phyloP scores from a whole-genome alignment of 2,113 vertebrate genomes.

The Oryzias javanicus region DNA sequence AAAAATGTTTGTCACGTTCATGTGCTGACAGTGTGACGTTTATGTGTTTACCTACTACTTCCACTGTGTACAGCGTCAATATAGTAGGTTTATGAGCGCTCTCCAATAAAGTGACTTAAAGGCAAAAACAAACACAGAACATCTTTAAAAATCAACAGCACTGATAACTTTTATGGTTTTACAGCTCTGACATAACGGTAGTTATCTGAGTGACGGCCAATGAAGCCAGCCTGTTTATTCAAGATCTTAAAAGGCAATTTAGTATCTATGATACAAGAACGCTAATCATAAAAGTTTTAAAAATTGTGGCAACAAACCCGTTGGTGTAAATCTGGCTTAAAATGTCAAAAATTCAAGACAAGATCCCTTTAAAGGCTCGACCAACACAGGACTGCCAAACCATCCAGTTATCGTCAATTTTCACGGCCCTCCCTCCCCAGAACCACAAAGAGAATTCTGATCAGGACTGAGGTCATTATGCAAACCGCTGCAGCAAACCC shows the following conservation, averaged over 20 bases:
- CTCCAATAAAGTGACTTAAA: constrained; percentile 32
- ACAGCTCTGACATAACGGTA: constrained; percentile 9
- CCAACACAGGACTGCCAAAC: constrained; percentile 41
- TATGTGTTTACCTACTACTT: constrained; percentile 13
- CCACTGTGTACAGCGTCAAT: constrained; percentile 11
- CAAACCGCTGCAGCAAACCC: constrained; percentile 55
- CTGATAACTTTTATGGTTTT: constrained; percentile 53
- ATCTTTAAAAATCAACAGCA: constrained; percentile 22
- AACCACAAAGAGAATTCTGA: constrained; percentile 57
- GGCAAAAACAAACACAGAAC: constrained; percentile 18
- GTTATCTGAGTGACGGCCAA: constrained; percentile 2
- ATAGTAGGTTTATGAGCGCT: neutral
- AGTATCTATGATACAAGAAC: no score
- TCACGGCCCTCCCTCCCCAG: constrained; percentile 22
- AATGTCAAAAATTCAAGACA: neutral
- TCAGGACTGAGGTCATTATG: constrained; percentile 61
- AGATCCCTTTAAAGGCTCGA: constrained; percentile 13
- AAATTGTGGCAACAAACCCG: no score
- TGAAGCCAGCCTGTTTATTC: neutral
- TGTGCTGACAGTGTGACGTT: neutral
- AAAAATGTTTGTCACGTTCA: neutral
- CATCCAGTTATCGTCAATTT: constrained; percentile 29
- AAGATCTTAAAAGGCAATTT: no score
- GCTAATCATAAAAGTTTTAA: no score
- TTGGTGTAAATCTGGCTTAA: no score